These are phyloP conservation scores for Callithrix jacchus DNA, from an alignment of 2,113 vertebrate genomes.

Conservation along the genomic window DNA sequence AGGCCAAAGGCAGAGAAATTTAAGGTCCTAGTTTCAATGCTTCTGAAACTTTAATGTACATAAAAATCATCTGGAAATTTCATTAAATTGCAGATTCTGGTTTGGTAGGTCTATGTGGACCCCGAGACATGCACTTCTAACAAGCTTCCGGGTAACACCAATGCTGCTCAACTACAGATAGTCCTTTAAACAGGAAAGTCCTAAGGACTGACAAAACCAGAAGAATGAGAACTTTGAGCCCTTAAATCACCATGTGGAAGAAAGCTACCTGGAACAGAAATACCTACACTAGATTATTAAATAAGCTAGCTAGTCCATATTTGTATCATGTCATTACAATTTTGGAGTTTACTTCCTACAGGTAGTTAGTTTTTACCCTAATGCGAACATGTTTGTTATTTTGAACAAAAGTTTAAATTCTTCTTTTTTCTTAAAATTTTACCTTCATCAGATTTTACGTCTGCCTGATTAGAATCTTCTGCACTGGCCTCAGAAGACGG, in stretches of 20 bases:
- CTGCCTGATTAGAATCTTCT: conserved; percentile 83
- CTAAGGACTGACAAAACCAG: neutral
- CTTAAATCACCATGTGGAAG: neutral
- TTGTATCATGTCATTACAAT: neutral
- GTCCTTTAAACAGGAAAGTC: neutral
- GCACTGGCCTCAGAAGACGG: conserved; percentile 84
- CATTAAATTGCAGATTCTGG: neutral
- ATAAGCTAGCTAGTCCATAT: neutral
- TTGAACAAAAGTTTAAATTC: neutral
- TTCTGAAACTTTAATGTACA: neutral
- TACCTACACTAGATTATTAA: neutral
- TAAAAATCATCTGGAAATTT: neutral
- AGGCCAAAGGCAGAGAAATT: neutral
- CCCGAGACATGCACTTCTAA: neutral
- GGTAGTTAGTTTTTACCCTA: neutral
- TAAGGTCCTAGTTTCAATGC: neutral
- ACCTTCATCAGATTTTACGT: conserved; percentile 89
- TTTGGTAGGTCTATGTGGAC: neutral
- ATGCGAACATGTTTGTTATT: neutral
- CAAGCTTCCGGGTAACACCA: neutral
- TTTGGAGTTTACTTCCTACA: conserved; percentile 8
- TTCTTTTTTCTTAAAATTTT: conserved; percentile 61
- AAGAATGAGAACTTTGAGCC: neutral
- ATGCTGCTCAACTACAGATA: neutral
- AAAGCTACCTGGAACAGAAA: neutral